Conservation (phyloP, 2,113 vertebrate species). For the Crotophaga sulcirostris region DNA sequence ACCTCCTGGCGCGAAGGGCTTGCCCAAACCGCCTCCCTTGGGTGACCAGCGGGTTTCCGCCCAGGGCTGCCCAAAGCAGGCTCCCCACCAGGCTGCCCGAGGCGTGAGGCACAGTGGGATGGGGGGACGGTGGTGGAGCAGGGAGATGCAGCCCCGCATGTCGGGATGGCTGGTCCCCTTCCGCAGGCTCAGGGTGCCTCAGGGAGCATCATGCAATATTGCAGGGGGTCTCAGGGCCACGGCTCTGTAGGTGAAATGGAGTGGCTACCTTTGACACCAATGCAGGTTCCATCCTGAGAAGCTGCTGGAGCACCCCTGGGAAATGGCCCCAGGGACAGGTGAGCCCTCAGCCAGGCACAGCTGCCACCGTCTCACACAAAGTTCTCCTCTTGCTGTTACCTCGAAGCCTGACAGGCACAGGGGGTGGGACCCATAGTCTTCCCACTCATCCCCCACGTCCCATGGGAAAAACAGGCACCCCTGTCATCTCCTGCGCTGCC, state of each 20-base stretch:
- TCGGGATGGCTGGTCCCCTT: background rate
- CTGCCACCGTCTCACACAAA: conserved; percentile 29
- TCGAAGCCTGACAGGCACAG: background rate
- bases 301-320: conserved; percentile 26
- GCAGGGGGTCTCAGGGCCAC: background rate
- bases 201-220: conserved; percentile 2
- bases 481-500: background rate
- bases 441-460: accelerated
- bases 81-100: background rate
- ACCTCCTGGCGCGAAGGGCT: background rate
- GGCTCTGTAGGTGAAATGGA: background rate
- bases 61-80: conserved; percentile 11
- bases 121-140: background rate
- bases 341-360: background rate
- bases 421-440: background rate
- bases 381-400: background rate
- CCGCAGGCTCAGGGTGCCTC: background rate
- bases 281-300: background rate
- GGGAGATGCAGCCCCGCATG: background rate
- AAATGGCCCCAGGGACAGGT: background rate
- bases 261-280: conserved; percentile 16
- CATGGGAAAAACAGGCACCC: background rate
- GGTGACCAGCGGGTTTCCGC: background rate
- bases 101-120: background rate
- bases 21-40: background rate